Base-by-base conservation (phyloP, 1,140 invertebrate species). In the Neodiprion virginianus region DNA sequence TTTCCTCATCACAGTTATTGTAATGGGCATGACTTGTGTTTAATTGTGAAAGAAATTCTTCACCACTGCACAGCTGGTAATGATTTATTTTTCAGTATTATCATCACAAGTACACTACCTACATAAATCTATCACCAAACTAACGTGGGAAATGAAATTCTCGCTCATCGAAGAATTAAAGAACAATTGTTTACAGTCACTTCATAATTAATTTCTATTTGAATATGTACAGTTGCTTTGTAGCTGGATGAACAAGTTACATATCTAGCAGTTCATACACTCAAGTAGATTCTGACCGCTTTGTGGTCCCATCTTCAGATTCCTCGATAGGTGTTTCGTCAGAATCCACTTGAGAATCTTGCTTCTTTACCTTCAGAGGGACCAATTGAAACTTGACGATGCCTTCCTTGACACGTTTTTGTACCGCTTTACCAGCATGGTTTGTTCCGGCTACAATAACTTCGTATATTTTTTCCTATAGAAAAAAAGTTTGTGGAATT, bases 381-480 rank as follows among this genome's bases (percentile, higher is more conserved):
- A 90, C 48, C 72, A 93, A 87, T 81, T 90, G 91, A 79, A 93
- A 92, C 80, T 89, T 90, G 11, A 92, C 84, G 68, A 86, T 87
- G 48, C 83, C 86, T 40, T 90, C 90, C 82, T 92, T 92, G 8
- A 79, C 81, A 75, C 89, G 87, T 80, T 91, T 93, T 78, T 93
- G 92, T 2, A 92, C 83, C 67, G 92, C 81, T 83, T 86, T 89
- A 0, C 89, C 74, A 14, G 72, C 84, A 73, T 83, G 79, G 17
- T 87, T 78, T 77, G 90, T 80, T 7, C 87, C 80, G 70, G 90
- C 87, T 73, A 89, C 89, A n/a, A 93, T 87, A 11, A 79, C 76
- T 50, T 86, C 78, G 78, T 88, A 90, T 50, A 93, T 86, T 40
- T 82, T 81, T 78, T 92, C 90, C 91, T 92, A 81, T 21, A 91